Evolutionary conservation across 2,797 vertebrate genomes (phyloP), one percentile per base, ranked within the genome.

Genomic region (Crocidura indochinensis): DNA sequence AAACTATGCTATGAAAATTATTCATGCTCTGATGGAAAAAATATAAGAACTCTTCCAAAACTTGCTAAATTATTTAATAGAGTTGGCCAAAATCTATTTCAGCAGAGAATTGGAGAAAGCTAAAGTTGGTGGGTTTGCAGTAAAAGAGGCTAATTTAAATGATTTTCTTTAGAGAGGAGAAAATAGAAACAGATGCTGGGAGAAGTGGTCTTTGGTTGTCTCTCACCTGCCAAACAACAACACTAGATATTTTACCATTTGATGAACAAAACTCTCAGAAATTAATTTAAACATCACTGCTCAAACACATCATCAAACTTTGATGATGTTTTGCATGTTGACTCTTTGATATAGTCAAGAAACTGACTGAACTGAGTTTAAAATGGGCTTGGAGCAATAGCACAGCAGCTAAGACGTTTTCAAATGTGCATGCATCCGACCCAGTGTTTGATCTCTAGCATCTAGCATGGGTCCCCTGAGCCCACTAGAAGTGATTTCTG

Each of bases 211-310:
- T 80, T 76, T 8, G 62, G 73, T 49, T 68, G 44, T 65, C 74
- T 91, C 10, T 76, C 69, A 64, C 24, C 49, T 81, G 85, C 46
- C 68, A 87, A 46, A 4, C 49, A 74, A 60, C 8, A 64, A n/a
- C 60, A 9, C 31, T 73, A 29, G 64, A 26, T 87, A 87, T 82
- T 84, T 91, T 75, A 62, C 88, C 78, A 77, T 78, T 19, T 65
- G 51, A 90, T 81, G 87, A 84, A 71, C 67, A 81, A 77, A 81
- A 84, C 47, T 53, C 71, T 91, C 60, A 71, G n/a, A 92, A 87
- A 91, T 89, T 90, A 82, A 78, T 82, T 79, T 82, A 75, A 83
- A 67, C 11, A 81, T 46, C 56, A 88, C n/a, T 80, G 44, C 12
- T 76, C 62, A 71, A 56, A 87, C 29, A 88, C 56, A 38, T 38